Evolutionary conservation across 2,113 vertebrate species (phyloP), one percentile per base, ranked within the genome.

Genomic region (Arenaria interpres): DNA sequence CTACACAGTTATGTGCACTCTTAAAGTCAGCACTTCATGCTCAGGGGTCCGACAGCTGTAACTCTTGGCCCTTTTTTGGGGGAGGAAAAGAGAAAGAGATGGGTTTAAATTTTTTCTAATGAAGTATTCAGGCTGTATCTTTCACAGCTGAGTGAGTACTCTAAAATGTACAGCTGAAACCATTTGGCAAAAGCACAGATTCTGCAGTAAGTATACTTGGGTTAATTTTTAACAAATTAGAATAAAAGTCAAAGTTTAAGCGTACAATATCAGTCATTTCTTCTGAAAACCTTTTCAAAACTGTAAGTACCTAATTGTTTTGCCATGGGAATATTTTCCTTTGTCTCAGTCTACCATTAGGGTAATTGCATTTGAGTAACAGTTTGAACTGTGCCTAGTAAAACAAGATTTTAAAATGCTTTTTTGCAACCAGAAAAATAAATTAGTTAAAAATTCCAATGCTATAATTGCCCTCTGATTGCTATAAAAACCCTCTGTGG

Each of bases 211-310:
- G 27, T 39, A 27, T 9, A 32, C 39, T 8, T 68, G 16, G 69
- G 92, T 96, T 97, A 97, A 97, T 96, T 95, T 96, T 95, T 43
- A 95, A 95, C 89, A 57, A 8, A 53, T 72, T 67, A 48, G 51
- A 59, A 59, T 59, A 57, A 37, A 92, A 39, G 21, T 67, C 73
- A 76, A 94, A 73, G 88, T 76, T 92, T 45, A 60, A 79, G 59
- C 2, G 1, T 68, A 25, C 1, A 0, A 1, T 75, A 43, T 76
- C 60, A 50, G 73, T 25, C 39, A 50, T 88, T 86, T 86, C 64
- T 90, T 81, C 43, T 62, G 83, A 67, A 81, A 88, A 68, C 45
- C 32, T 74, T 80, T 83, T 46, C 39, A 53, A 64, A 90, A 56
- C 39, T 17, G 80, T 95, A 82, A 97, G 94, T 96, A 95, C 48